These are phyloP conservation scores for Intellagama lesueurii DNA, from an alignment of 2,797 vertebrate genomes.

Conservation along the genomic window DNA sequence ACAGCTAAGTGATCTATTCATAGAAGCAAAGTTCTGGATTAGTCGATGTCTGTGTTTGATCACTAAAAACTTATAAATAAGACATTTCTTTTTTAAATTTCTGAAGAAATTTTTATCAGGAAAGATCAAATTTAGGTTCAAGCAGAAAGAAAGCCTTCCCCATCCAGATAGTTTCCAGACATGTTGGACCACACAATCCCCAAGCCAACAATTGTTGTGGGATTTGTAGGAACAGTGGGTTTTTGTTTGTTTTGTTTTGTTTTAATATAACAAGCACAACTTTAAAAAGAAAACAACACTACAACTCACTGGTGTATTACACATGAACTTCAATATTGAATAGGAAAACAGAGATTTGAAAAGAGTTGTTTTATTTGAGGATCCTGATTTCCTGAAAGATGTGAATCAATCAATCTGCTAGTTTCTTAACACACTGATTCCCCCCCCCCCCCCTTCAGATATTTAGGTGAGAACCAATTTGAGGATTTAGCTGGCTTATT, in stretches of 20 bases:
- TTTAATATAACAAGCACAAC: background rate
- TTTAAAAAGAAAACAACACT: background rate
- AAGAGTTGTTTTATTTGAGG: background rate
- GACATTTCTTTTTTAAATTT: too few relatives aligned
- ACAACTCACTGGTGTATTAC: background rate
- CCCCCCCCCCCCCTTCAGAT: background rate
- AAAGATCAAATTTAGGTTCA: too few relatives aligned
- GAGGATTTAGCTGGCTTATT: conserved; percentile 60
- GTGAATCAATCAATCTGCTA: background rate
- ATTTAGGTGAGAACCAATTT: conserved; percentile 33
- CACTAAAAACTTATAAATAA: too few relatives aligned
- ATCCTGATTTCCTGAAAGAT: background rate
- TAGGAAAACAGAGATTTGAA: background rate
- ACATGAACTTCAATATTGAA: background rate
- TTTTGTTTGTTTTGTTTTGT: background rate
- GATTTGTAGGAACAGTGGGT: background rate
- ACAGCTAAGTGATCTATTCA: too few relatives aligned
- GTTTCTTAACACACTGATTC: background rate
- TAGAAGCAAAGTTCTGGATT: too few relatives aligned
- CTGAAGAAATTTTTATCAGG: too few relatives aligned
- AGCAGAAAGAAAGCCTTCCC: too few relatives aligned
- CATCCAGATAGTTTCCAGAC: too few relatives aligned
- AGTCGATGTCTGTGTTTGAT: too few relatives aligned
- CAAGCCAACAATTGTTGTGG: too few relatives aligned
- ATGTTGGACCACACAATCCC: too few relatives aligned